phyloP scores from a whole-genome alignment of 2,888 invertebrate genomes.

The Drosophila subsilvestris region DNA sequence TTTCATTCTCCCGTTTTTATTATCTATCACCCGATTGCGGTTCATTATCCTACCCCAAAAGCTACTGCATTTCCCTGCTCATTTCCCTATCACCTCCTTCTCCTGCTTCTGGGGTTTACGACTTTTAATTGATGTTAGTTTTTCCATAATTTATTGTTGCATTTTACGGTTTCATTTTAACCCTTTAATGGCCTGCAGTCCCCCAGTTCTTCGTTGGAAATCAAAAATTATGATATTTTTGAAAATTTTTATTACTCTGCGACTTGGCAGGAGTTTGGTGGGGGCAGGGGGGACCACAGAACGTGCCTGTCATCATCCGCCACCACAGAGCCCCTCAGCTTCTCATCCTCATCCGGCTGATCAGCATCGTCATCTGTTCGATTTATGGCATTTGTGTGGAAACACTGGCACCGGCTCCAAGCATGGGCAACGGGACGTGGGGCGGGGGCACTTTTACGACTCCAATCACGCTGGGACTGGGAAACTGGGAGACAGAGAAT shows the following conservation, averaged over 20 bases:
- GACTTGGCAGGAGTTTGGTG: conserved; percentile 7
- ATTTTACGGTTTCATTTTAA: conserved; percentile 79
- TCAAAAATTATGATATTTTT: conserved; percentile 78
- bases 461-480: conserved; percentile 23
- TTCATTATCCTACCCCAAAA: conserved; percentile 50
- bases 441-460: conserved; percentile 26
- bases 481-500: conserved; percentile 21
- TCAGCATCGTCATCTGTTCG: conserved; percentile 38
- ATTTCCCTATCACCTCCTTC: conserved; percentile 38
- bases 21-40: conserved; percentile 67
- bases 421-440: neutral
- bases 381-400: conserved; percentile 70
- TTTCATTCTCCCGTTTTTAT: conserved; percentile 60
- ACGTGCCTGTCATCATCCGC: conserved; percentile 64
- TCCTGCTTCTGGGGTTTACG: conserved; percentile 62
- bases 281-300: conserved; percentile 53
- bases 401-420: conserved; percentile 33
- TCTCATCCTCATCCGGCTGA: conserved; percentile 14
- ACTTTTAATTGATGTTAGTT: conserved; percentile 82
- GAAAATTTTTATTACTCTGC: conserved; percentile 67
- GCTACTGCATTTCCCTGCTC: conserved; percentile 21
- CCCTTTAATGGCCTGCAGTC: conserved; percentile 72
- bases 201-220: conserved; percentile 62
- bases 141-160: conserved; percentile 79
- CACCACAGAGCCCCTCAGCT: conserved; percentile 9